Evolutionary conservation across 2,888 invertebrate genomes (phyloP), one percentile per base, ranked within the genome.

Genomic region (Salpingus planirostris): DNA sequence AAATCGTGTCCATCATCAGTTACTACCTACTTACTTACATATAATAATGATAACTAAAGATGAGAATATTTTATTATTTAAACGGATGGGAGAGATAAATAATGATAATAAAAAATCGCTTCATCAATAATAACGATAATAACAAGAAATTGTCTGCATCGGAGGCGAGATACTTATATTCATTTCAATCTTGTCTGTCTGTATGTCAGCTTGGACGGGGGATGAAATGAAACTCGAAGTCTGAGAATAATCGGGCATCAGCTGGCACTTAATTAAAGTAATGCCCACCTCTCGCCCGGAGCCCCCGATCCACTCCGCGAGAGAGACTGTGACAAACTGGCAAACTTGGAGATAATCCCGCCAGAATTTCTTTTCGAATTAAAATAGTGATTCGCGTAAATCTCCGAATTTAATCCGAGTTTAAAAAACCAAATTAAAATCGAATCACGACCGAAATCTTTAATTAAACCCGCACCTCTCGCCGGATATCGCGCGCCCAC

Each of bases 201-300:
- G 47, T 49, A 48, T 51, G 50, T 51, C 52, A 47, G 49, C 46
- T 48, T 45, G 49, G 50, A 50, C n/a, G n/a, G n/a, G n/a, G n/a
- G n/a, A n/a, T 48, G 49, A 47, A 46, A 47, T 49, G 47, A 40
- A 38, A 38, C 42, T 45, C 47, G 46, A 49, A 56, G 52, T 52
- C 55, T 50, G 49, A 50, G 54, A 52, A 57, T 57, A 57, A 57
- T 58, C 57, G 49, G 49, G 55, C 55, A 56, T 59, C 58, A 58
- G 56, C 54, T 57, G 59, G 54, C 54, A 56, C 57, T 58, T 60
- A 60, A 60, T 60, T 59, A 58, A 59, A 57, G 52, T 55, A 55
- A 59, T 56, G 55, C 54, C 54, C 54, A 52, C 50, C 54, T 52
- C 49, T 5, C 5, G 5, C 18, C 5, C 5, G 44, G 43, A 39